These are phyloP conservation scores for Apotomis betuletana DNA, from an alignment of 2,888 invertebrate genomes.

Conservation along the genomic window DNA sequence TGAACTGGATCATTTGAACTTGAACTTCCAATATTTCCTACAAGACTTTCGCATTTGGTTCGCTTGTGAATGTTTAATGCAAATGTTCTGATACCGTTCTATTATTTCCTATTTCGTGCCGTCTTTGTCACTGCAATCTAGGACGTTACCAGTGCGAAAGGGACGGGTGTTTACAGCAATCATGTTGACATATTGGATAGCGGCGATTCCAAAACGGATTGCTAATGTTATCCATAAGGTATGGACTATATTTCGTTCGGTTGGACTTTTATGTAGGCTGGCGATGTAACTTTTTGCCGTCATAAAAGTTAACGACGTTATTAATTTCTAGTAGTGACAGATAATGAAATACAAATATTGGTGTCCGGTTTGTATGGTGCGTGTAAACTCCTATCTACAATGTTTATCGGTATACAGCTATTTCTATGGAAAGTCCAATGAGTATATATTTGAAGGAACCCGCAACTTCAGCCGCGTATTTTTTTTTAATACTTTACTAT, in stretches of 20 bases:
- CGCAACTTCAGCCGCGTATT: too few species aligned
- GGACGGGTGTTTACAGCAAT: conserved; percentile 4
- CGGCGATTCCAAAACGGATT: conserved; percentile 11
- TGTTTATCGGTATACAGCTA: not conserved
- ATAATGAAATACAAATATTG: conserved; percentile 12
- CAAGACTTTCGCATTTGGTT: conserved; percentile 39
- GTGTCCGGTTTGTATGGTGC: conserved; percentile 1
- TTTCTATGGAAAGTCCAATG: too few species aligned
- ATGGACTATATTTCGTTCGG: conserved; percentile 8
- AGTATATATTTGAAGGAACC: too few species aligned
- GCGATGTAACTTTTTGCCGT: conserved; percentile 10
- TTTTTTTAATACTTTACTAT: too few species aligned
- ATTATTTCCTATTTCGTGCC: conserved; percentile 17
- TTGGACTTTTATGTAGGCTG: conserved; percentile 30
- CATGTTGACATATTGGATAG: conserved; percentile 21
- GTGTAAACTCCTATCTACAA: not conserved
- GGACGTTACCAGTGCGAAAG: not conserved
- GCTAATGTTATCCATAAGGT: conserved; percentile 16
- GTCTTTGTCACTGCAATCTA: not conserved
- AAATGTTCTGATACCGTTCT: conserved; percentile 32
- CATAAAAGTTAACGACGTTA: conserved; percentile 23
- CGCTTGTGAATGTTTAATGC: conserved; percentile 34
- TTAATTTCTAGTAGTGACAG: conserved; percentile 16
- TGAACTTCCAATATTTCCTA: conserved; percentile 54
- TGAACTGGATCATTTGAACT: conserved; percentile 59